phyloP scores from a whole-genome alignment of 1,140 invertebrate genomes.

The Drosophila parabipectinata region DNA sequence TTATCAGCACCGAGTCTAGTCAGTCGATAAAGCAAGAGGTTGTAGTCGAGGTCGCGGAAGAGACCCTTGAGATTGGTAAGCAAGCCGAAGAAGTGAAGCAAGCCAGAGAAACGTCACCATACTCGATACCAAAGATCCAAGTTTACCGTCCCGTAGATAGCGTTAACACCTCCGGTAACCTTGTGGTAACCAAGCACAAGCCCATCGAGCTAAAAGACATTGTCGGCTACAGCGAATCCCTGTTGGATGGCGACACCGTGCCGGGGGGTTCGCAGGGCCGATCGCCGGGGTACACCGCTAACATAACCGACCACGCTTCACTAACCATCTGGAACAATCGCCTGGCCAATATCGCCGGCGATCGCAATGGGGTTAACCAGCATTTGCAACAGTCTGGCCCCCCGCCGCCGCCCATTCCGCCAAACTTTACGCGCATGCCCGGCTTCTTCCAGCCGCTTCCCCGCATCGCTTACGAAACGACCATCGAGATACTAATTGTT shows the following conservation, averaged over 20 bases:
- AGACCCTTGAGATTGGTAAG: conserved; percentile 59
- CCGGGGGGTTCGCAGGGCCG: conserved; percentile 45
- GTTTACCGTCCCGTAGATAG: conserved; percentile 47
- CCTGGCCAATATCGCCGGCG: conserved; percentile 60
- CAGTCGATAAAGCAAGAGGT: conserved; percentile 18
- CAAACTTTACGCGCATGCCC: conserved; percentile 75
- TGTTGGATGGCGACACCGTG: conserved; percentile 57
- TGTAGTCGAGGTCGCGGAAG: conserved; percentile 21
- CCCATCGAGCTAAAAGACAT: conserved; percentile 71
- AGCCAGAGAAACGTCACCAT: conserved; percentile 16
- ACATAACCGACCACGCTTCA: conserved; percentile 76
- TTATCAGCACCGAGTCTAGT: conserved; percentile 7
- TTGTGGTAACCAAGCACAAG: conserved; percentile 57
- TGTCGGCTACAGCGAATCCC: conserved; percentile 71
- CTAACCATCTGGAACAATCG: conserved; percentile 78
- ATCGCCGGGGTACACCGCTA: conserved; percentile 51
- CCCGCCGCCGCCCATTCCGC: conserved; percentile 74
- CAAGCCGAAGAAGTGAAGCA: conserved; percentile 20
- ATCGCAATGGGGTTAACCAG: conserved; percentile 40
- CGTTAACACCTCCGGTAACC: conserved; percentile 12
- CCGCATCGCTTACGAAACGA: conserved; percentile 80
- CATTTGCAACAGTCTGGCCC: conserved; percentile 50
- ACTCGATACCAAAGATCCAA: conserved; percentile 53
- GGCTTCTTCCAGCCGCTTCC: conserved; percentile 84
- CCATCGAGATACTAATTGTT: conserved; percentile 79